Base-by-base conservation (phyloP, 2,888 invertebrate genomes). In the Cosmia trapezina region DNA sequence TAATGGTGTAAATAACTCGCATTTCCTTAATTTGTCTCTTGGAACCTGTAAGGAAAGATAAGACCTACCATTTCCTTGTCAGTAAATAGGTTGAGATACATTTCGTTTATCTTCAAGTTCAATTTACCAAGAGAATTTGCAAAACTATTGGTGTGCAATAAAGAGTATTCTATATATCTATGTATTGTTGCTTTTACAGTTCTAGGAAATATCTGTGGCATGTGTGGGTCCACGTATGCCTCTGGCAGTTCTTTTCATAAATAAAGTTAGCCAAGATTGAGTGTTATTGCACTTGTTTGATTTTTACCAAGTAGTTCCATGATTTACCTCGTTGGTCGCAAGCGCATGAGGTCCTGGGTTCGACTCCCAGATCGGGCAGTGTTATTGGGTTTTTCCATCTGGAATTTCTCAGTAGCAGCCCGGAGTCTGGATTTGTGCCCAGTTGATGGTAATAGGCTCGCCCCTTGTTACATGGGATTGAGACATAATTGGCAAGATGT, bases 1-100 rank as follows among this genome's bases (percentile, higher is more conserved):
- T 73, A 56, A 63, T 74, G 67, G 68, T 67, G 54, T 74, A 61
- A 68, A 83, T 68, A 76, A 72, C 67, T 73, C 11, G 73, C 60
- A 54, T 73, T 84, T 72, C 73, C 78, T 83, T 84, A 72, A 82
- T 84, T 84, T 84, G 82, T 83, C 70, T 78, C 68, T 67, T 60
- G 56, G 51, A 78, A 78, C 72, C 67, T 78, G 73, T 74, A 67
- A n/a, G 33, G 22, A 62, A 33, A 72, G 82, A 83, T 81, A 81
- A 84, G 64, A 47, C 54, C 33, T 33, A 65, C 70, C 72, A 83
- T 84, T 82, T 82, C 78, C 70, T 72, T 65, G 78, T 83, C 84
- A 70, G 70, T 65, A 70, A 81, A 73, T 68, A 72, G 57, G 54
- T 67, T 82, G 41, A 62, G 37, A 53, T 59, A 81, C 64, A 70